Evolutionary conservation across 2,888 invertebrate species (phyloP).

Genomic region (Halictus quadricinctus): DNA sequence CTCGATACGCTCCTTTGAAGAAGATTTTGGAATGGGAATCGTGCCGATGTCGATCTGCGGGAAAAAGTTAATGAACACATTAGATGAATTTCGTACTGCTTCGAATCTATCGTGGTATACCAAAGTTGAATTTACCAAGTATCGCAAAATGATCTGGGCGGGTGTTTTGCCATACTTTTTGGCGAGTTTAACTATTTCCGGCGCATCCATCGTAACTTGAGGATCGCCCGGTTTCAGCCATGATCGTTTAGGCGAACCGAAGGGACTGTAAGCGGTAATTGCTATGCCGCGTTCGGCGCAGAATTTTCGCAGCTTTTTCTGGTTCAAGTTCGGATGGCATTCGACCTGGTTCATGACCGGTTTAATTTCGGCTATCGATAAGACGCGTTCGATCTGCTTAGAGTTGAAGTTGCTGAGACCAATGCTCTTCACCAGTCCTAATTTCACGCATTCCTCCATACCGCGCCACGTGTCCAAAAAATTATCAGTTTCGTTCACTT

Average conservation of each 20-base stretch:
- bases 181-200: conserved; percentile 84
- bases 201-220: conserved; percentile 84
- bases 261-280: conserved; percentile 89
- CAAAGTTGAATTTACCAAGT: conserved; percentile 83
- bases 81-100: neutral
- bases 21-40: conserved; percentile 86
- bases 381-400: conserved; percentile 86
- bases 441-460: conserved; percentile 87
- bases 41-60: conserved; percentile 64
- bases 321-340: conserved; percentile 88
- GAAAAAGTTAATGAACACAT: neutral
- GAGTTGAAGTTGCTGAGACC: conserved; percentile 92
- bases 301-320: conserved; percentile 87
- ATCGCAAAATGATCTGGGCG: conserved; percentile 86
- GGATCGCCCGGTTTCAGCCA: conserved; percentile 82
- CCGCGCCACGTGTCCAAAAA: conserved; percentile 87
- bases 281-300: conserved; percentile 86
- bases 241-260: conserved; percentile 85
- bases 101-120: neutral
- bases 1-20: conserved; percentile 84
- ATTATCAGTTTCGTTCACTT: conserved; percentile 13
- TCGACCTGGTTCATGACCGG: conserved; percentile 87
- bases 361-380: conserved; percentile 84
- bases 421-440: conserved; percentile 87
- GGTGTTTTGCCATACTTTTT: conserved; percentile 86